A percentile compares a stretch with the other conserved stretches of the same genome.
These are phyloP conservation scores for Adelosebastes latens DNA, from an alignment of 2,797 vertebrate genomes.

Conservation along the genomic window DNA sequence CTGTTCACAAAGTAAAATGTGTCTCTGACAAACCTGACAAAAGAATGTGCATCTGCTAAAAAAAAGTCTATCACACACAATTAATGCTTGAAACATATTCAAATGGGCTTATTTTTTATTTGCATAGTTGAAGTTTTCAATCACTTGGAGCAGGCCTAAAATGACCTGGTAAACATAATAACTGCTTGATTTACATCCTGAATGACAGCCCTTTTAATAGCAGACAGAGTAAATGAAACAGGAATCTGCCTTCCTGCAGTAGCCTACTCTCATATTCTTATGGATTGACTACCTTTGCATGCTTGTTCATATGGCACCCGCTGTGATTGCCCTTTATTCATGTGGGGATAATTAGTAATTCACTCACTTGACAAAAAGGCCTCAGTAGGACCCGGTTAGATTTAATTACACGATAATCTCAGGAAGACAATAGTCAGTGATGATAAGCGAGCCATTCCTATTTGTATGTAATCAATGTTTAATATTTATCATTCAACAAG, in stretches of 20 bases:
- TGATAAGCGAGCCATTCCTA: constrained; percentile 66
- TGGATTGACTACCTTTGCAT: constrained; percentile 63
- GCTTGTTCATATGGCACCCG: constrained; percentile 45
- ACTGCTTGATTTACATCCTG: constrained; percentile 55
- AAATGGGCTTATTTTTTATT: constrained; percentile 16
- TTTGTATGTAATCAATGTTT: constrained; percentile 78
- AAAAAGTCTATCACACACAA: constrained; percentile 25
- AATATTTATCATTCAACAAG: constrained; percentile 74
- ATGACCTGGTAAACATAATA: constrained; percentile 55
- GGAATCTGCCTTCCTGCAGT: constrained; percentile 54
- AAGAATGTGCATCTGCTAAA: constrained; percentile 39
- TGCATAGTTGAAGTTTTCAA: constrained; percentile 35
- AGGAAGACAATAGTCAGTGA: constrained; percentile 70
- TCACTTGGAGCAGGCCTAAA: constrained; percentile 35
- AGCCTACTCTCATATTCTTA: constrained; percentile 43
- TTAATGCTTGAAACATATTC: background rate
- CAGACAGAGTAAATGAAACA: constrained; percentile 64
- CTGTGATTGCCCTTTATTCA: constrained; percentile 61
- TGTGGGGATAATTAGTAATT: constrained; percentile 73
- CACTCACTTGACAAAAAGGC: constrained; percentile 66
- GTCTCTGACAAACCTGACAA: constrained; percentile 28
- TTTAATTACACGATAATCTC: constrained; percentile 73
- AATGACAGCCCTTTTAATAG: constrained; percentile 64
- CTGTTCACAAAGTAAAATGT: constrained; percentile 53
- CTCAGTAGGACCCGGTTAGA: constrained; percentile 61